phyloP scores from a whole-genome alignment of 92 coral and sea anemone genomes.

The Phymanthus crucifer region DNA sequence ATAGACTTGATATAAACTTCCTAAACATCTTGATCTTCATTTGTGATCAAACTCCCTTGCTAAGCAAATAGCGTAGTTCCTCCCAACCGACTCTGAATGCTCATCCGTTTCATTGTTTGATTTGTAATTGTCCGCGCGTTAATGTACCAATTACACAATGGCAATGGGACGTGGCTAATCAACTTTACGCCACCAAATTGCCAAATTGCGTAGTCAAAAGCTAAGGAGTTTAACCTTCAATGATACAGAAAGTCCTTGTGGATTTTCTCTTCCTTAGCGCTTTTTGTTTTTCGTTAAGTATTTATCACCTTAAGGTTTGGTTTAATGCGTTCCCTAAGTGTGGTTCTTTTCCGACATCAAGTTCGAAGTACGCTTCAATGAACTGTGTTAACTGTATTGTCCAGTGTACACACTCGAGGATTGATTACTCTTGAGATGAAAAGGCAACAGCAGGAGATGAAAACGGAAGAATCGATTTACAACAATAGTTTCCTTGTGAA shows the following conservation, averaged over 20 bases:
- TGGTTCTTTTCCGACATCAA: constrained; percentile 5
- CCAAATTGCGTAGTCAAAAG: neutral
- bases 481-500: neutral
- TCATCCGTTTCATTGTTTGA: constrained; percentile 32
- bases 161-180: neutral
- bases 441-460: constrained; percentile 3
- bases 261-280: neutral
- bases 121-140: constrained; percentile 10
- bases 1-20: constrained; percentile 15
- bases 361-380: constrained; percentile 13
- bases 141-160: constrained; percentile 19
- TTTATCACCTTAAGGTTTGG: neutral
- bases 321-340: neutral
- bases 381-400: constrained; percentile 9
- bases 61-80: constrained; percentile 10
- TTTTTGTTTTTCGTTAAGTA: neutral
- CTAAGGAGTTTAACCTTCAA: neutral
- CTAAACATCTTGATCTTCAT: constrained; percentile 26
- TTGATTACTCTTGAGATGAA: constrained; percentile 29
- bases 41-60: constrained; percentile 7
- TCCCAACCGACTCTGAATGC: constrained; percentile 1
- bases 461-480: constrained; percentile 25
- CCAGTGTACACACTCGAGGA: constrained; percentile 23
- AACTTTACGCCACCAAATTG: constrained; percentile 4
- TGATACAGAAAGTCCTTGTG: neutral